phyloP scores from a whole-genome alignment of 2,797 vertebrate genomes.

The Phrynocephalus guinanensis region DNA sequence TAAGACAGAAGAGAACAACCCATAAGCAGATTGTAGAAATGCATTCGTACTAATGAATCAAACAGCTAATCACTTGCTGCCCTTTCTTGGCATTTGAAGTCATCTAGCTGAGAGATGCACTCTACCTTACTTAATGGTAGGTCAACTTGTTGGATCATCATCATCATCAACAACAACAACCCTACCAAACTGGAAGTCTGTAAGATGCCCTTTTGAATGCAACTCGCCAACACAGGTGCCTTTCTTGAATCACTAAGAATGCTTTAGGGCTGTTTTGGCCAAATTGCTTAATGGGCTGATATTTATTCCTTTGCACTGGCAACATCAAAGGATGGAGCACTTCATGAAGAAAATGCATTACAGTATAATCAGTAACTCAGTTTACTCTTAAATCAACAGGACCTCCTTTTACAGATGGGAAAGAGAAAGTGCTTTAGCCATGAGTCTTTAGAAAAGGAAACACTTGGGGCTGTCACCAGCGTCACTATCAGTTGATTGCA shows the following conservation, averaged over 20 bases:
- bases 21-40: neutral
- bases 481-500: neutral
- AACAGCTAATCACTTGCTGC: neutral
- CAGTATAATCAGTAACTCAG: neutral
- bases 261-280: neutral
- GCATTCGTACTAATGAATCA: neutral
- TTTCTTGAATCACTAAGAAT: neutral
- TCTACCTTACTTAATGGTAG: neutral
- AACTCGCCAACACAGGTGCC: neutral
- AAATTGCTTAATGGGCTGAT: neutral
- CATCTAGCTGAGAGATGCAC: neutral
- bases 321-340: neutral
- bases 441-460: neutral
- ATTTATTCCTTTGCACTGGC: neutral
- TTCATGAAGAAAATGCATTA: neutral
- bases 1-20: neutral
- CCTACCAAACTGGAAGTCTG: neutral
- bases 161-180: neutral
- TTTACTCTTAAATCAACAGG: neutral
- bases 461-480: neutral
- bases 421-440: neutral
- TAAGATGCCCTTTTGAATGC: neutral
- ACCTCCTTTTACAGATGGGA: neutral
- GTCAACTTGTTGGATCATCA: neutral
- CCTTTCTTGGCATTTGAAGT: neutral